Base-by-base conservation (phyloP, 2,113 vertebrate genomes). In the Phainopepla nitens region DNA sequence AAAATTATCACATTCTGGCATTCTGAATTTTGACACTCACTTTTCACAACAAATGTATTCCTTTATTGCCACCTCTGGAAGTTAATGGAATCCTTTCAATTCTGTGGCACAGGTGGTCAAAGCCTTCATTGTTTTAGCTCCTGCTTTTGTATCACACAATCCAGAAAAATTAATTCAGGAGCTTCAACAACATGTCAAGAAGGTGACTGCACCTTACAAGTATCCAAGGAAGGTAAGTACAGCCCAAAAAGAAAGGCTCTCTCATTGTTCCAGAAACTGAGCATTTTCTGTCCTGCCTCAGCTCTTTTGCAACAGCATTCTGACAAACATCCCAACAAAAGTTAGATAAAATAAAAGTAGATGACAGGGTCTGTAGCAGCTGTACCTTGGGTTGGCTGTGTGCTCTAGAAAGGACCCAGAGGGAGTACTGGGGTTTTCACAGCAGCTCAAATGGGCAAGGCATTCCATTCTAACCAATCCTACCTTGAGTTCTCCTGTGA, bases 191-290 rank as follows among this genome's bases (percentile, higher is more conserved):
- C 97, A 99, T 21, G 97, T 98, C 80, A 98, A 98, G 94, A 97
- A 89, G 15, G 92, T 98, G 36, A 98, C 98, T 14, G 98, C 98
- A 33, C 98, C 98, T 10, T 98, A 98, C 91, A 98, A 98, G 89
- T 98, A 98, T 36, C 98, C 98, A 0, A 97, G 98, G 68, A 99
- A 99, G 98, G 98, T 98, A 72, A 97, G 95, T 18, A 29, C 39
- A 56, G 29, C 45, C 33, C 25, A 65, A 16, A 70, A 77, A 20
- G 15, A 39, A 10, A 15, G 8, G 4, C 35, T 27, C 75, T 70
- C 27, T 36, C 11, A 19, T 19, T 36, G 15, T 15, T 15, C 28
- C 5, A 39, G 25, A 61, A 73, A 23, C 0, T 2, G 11, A 35
- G 44, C 6, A 2, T 1, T 5, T 61, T 80, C 53, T 69, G 16